These are phyloP conservation scores for Dryadula phaetusa DNA, from an alignment of 2,888 invertebrate species.

Conservation along the genomic window DNA sequence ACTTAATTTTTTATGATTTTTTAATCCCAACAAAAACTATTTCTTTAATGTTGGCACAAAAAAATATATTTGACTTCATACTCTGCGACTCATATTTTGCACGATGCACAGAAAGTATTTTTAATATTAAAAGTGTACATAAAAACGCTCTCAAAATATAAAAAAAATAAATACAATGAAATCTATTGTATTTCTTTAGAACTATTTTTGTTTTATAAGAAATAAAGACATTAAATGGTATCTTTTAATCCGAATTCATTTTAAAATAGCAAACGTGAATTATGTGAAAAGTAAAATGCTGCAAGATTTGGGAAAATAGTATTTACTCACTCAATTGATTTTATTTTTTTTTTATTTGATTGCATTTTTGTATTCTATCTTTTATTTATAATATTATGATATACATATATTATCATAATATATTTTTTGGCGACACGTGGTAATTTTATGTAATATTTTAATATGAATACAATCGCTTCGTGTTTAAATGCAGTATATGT, in stretches of 20 bases:
- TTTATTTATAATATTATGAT: too few relatives aligned
- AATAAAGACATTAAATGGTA: not conserved
- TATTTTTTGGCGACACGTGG: not conserved
- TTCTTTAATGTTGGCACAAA: not conserved
- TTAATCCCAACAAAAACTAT: not conserved
- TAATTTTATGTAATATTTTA: not conserved
- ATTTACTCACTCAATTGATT: too few relatives aligned
- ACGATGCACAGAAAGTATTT: not conserved
- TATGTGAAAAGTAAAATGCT: constrained; percentile 39
- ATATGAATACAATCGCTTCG: constrained; percentile 4
- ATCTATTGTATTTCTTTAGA: not conserved
- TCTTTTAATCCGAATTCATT: not conserved
- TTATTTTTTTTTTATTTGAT: too few relatives aligned
- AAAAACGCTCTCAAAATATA: constrained; percentile 11
- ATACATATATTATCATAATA: not conserved
- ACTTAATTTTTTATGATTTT: not conserved
- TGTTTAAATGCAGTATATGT: constrained; percentile 5
- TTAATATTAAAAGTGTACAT: constrained; percentile 9
- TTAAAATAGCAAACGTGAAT: constrained; percentile 35
- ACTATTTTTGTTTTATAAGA: not conserved
- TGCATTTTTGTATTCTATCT: too few relatives aligned
- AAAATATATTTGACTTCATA: not conserved
- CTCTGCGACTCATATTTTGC: not conserved
- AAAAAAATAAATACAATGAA: not conserved
- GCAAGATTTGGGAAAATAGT: too few relatives aligned